These are phyloP conservation scores for Gymnosoma rotundatum DNA, from an alignment of 2,888 invertebrate genomes.

Conservation along the genomic window DNA sequence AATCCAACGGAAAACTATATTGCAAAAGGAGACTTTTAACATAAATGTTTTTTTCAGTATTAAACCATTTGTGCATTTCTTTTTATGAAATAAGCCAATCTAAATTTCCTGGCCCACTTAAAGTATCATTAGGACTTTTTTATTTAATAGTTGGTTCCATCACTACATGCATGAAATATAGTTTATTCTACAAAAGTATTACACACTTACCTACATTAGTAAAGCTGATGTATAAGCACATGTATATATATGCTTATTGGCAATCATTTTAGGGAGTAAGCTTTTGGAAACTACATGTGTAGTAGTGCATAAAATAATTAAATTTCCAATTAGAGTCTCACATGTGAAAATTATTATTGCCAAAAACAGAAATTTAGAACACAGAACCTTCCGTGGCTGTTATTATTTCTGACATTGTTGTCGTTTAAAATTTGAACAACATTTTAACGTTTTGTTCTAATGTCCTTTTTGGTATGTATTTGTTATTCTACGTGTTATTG, in stretches of 20 bases:
- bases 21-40: too few relatives aligned
- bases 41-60: too few relatives aligned
- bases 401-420: slow-evolving; percentile 5
- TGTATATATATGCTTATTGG: background rate
- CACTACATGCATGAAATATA: background rate
- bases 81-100: too few relatives aligned
- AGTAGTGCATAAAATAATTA: slow-evolving; percentile 70
- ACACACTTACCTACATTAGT: background rate
- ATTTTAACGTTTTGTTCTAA: slow-evolving; percentile 31
- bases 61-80: too few relatives aligned
- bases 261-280: background rate
- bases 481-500: slow-evolving; percentile 15
- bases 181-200: slow-evolving; percentile 9
- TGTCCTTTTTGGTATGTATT: slow-evolving; percentile 10
- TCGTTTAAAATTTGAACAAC: slow-evolving; percentile 45
- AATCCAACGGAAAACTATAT: too few relatives aligned
- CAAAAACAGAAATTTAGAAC: slow-evolving; percentile 18
- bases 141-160: slow-evolving; percentile 38
- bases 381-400: background rate
- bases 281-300: background rate
- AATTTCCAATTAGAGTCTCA: slow-evolving; percentile 70
- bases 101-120: too few relatives aligned
- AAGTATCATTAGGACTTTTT: too few relatives aligned
- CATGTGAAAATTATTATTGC: slow-evolving; percentile 67
- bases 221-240: background rate